Evolutionary conservation across 2,797 vertebrate genomes (phyloP).

Genomic region (Adelosebastes latens): DNA sequence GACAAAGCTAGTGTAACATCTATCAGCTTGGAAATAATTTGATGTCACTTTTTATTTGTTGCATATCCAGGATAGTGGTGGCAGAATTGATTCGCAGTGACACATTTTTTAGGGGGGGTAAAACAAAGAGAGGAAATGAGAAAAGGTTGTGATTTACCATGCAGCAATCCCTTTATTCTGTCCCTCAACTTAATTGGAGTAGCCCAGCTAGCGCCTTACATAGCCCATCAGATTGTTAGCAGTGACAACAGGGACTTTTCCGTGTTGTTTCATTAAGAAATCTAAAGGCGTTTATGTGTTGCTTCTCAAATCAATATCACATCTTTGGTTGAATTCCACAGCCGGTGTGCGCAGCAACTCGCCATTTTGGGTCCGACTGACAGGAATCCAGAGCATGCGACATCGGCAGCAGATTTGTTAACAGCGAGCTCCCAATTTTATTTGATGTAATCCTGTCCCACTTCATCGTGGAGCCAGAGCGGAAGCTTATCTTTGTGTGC

Average conservation of each 20-base stretch:
- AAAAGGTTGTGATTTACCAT: slow-evolving; percentile 61
- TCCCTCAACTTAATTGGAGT: slow-evolving; percentile 69
- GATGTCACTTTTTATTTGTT: slow-evolving; percentile 78
- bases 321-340: slow-evolving; percentile 13
- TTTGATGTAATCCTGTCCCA: slow-evolving; percentile 53
- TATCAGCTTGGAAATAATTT: slow-evolving; percentile 83
- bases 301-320: slow-evolving; percentile 2
- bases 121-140: slow-evolving; percentile 63
- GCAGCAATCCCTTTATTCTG: slow-evolving; percentile 56
- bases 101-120: slow-evolving; percentile 11
- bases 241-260: slow-evolving; percentile 19
- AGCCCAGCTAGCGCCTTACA: slow-evolving; percentile 15
- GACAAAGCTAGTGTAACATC: slow-evolving; percentile 79
- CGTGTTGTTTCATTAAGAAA: slow-evolving; percentile 31
- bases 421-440: slow-evolving; percentile 44
- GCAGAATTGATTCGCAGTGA: slow-evolving; percentile 59
- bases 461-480: slow-evolving; percentile 29
- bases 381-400: slow-evolving; percentile 4
- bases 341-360: not conserved
- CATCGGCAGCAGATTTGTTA: slow-evolving; percentile 45
- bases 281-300: slow-evolving; percentile 16
- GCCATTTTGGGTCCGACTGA: slow-evolving; percentile 5
- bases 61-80: slow-evolving; percentile 58
- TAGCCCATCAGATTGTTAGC: slow-evolving; percentile 42
- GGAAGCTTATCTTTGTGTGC: slow-evolving; percentile 34